Percentiles rank a stretch among this genome's conserved stretches.
Conservation (phyloP, 2,797 vertebrate species). For the Siniperca undulata region DNA sequence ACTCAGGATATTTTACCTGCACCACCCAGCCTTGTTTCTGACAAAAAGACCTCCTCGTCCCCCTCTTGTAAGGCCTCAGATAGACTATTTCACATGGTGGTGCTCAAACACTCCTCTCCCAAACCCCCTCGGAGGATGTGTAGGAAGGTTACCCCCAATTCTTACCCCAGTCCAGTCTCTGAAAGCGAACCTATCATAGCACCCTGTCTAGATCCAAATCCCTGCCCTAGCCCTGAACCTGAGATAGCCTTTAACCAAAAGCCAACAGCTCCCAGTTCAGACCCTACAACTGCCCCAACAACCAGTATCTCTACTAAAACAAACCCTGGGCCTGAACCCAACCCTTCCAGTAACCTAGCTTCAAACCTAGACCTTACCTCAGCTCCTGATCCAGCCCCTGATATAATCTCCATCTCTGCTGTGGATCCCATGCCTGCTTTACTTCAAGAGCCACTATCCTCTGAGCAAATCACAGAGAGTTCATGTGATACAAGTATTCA, state of each 20-base stretch:
- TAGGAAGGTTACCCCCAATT: slow-evolving; percentile 75
- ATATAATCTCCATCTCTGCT: slow-evolving; percentile 26
- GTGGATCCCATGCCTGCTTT: slow-evolving; percentile 41
- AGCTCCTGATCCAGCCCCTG: slow-evolving; percentile 44
- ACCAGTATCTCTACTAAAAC: slow-evolving; percentile 10
- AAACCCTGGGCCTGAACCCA: slow-evolving; percentile 33
- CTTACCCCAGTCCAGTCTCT: slow-evolving; percentile 50
- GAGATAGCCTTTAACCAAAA: slow-evolving; percentile 58
- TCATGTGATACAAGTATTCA: slow-evolving; percentile 36
- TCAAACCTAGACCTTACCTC: slow-evolving; percentile 56
- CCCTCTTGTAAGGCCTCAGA: slow-evolving; percentile 80
- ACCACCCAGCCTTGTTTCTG: slow-evolving; percentile 76
- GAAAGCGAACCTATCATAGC: slow-evolving; percentile 56
- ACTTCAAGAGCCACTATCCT: slow-evolving; percentile 58
- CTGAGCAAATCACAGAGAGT: slow-evolving; percentile 49
- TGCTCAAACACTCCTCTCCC: slow-evolving; percentile 88
- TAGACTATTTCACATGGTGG: slow-evolving; percentile 86
- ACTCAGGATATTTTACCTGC: slow-evolving; percentile 78
- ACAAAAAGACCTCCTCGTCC: slow-evolving; percentile 80
- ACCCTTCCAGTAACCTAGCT: slow-evolving; percentile 24
- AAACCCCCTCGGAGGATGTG: slow-evolving; percentile 88
- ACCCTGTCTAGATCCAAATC: slow-evolving; percentile 48
- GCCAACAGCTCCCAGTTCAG: slow-evolving; percentile 52
- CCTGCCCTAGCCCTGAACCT: slow-evolving; percentile 47
- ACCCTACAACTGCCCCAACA: slow-evolving; percentile 27